Evolutionary conservation across 2,113 vertebrate species (phyloP), one percentile per base, ranked within the genome.

Genomic region (Cynoglossus semilaevis): DNA sequence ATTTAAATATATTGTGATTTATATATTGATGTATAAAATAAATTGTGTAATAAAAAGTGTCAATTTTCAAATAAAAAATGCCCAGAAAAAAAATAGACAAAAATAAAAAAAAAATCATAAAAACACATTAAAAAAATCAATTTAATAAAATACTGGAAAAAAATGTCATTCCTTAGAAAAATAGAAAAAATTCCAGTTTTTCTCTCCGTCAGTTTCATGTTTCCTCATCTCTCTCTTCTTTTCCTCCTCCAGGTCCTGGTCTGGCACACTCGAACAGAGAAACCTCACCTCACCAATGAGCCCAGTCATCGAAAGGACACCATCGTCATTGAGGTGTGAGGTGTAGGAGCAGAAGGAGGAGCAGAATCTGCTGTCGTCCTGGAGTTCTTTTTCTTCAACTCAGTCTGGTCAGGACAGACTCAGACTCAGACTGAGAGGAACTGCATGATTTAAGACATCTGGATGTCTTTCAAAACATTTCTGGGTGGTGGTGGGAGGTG

Each of bases 221-320:
- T 60, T 51, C 8, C 42, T 77, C 41, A 77, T 40, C 43, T 13
- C 38, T 29, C 37, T 63, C 17, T 29, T 9, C 19, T 5, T 46
- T 43, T 38, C 38, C 5, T 13, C 10, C 38, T 63, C 14, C 77
- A 99, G 97, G 95, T 99, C 69, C 94, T 98, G 14, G 97, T 99
- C 41, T 99, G 97, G 97, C 97, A 98, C 90, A 99, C 97, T 1
- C 92, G 97, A 70, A 99, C 96, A 15, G 96, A 99, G 84, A 98
- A 98, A 70, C 96, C 94, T 1, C 94, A 96, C 50, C 86, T 99
- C 9, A 93, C 92, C 47, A 97, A 96, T 0, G 96, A 98, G 89
- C 92, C 96, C 66, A 98, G 97, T 82, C 90, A 93, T 69, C 93
- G 88, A 44, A 92, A 93, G 85, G 97, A 99, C 89, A 91, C 90